A percentile compares a stretch with the other conserved stretches of the same genome.
phyloP scores from a whole-genome alignment of 2,797 vertebrate species.

The Agapornis canus region DNA sequence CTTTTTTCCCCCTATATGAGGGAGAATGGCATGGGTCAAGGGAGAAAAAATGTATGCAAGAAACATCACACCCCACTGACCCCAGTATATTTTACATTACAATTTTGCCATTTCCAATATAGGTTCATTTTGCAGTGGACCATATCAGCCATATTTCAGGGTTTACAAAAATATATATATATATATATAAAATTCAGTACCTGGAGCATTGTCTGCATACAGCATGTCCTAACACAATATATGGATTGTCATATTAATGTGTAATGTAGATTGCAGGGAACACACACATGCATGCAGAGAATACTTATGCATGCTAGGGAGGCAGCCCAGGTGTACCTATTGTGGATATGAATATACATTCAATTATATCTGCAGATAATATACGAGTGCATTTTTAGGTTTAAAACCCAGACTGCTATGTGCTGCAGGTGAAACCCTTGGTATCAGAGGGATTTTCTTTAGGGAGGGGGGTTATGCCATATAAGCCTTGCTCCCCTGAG shows the following conservation, averaged over 20 bases:
- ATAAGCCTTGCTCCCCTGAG: background rate
- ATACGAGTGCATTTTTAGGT: background rate
- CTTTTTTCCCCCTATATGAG: constrained; percentile 66
- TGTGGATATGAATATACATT: background rate
- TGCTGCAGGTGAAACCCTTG: background rate
- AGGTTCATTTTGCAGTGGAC: constrained; percentile 84
- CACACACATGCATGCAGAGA: background rate
- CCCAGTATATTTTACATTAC: constrained; percentile 83
- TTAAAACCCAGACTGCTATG: background rate
- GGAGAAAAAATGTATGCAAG: constrained; percentile 85
- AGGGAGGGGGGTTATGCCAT: background rate
- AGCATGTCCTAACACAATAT: constrained; percentile 60
- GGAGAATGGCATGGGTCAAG: constrained; percentile 83
- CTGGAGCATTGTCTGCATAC: constrained; percentile 66
- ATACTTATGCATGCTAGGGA: background rate
- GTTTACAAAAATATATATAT: constrained; percentile 19
- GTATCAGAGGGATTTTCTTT: background rate
- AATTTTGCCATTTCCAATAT: constrained; percentile 84
- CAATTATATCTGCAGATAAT: constrained; percentile 7
- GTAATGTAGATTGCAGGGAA: constrained; percentile 66
- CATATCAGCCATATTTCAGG: constrained; percentile 82
- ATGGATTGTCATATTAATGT: constrained; percentile 65
- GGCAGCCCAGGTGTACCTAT: background rate
- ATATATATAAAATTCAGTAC: background rate
- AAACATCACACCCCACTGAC: constrained; percentile 84